Base-by-base conservation (phyloP, 2,888 invertebrate genomes). In the Sipha maydis region DNA sequence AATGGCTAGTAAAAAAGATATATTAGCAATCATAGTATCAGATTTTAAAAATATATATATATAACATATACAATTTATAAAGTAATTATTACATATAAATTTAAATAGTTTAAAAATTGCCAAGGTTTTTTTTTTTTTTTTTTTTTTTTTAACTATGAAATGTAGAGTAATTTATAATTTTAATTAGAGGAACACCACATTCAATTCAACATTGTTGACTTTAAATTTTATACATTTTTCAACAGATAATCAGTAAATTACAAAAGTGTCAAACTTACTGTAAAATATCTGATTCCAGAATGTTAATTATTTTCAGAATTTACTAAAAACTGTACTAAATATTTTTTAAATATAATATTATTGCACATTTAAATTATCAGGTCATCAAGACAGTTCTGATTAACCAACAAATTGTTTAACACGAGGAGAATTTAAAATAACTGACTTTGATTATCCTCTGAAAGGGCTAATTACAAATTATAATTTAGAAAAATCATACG, bases 331-430 rank as follows among this genome's bases (percentile, higher is more conserved):
- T 84, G 84, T 41, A 71, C 31, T 38, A 56, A 34, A 34, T 38
- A 11, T 38, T 56, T 34, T 84, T 48, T 31, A 41, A 89, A 78
- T 80, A 89, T 69, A 61, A 71, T 73, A 88, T 88, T 88, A 88
- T 88, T 88, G 88, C 84, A 89, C 83, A 79, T 89, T 85, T 56
- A 34, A 84, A 78, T 79, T 34, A 89, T 61, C 38, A 75, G 9
- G 75, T 76, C 76, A 76, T 71, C 79, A 41, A 77, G 56, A 84
- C 75, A 31, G 28, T 73, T 75, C 34, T 41, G 48, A 54, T 85
- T 9, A 56, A 89, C 76, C 21, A 41, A 78, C 77, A 76, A 77
- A 54, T 78, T 83, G 78, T 11, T 82, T 31, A 71, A 71, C 73
- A 56, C 34, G 19, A 48, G 34, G n/a, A 48, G n/a, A 25, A 79